Base-by-base conservation (phyloP, 2,888 invertebrate genomes). In the Calliphora vomitoria region DNA sequence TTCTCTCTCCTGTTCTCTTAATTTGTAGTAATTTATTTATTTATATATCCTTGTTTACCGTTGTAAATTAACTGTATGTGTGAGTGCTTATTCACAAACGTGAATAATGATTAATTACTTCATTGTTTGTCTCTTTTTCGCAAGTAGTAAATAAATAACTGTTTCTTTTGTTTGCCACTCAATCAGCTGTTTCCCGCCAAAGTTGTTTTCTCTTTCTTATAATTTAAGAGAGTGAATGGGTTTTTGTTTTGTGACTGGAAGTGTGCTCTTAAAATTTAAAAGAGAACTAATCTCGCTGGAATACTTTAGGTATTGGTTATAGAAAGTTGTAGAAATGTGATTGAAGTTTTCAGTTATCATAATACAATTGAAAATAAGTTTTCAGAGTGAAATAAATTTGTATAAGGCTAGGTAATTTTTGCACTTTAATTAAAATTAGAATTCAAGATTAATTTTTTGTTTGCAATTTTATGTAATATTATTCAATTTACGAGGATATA, bases 181-280 rank as follows among this genome's bases (percentile, higher is more conserved):
- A 89, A 87, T 85, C 89, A 89, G 88, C 88, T 85, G 88, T 89
- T 92, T 91, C 91, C 91, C 92, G 92, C 91, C 91, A 91, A 92
- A 89, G 86, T 86, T 80, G 5, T 50, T 58, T 50, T 20, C 15
- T 78, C 47, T 0, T 11, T 78, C 47, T 0, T 55, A 11, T 2
- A 15, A 11, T 25, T 44, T 50, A 85, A 68, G 82, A 82, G 76
- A 66, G 31, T 88, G 1, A 4, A 0, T 58, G 18, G 2, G 18
- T 6, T 74, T 20, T 47, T 18, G n/a, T 35, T 35, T 11, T 13
- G 5, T 20, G 15, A 74, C 78, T 85, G 84, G 78, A 82, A 87
- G 13, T 25, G 6, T 15, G 8, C 80, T 76, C 79, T 80, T 83
- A 64, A 41, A 66, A 11, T 0, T 6, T n/a, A 11, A 35, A 66